Conservation (phyloP, 1,140 invertebrate species). For the Bombus vancouverensis region DNA sequence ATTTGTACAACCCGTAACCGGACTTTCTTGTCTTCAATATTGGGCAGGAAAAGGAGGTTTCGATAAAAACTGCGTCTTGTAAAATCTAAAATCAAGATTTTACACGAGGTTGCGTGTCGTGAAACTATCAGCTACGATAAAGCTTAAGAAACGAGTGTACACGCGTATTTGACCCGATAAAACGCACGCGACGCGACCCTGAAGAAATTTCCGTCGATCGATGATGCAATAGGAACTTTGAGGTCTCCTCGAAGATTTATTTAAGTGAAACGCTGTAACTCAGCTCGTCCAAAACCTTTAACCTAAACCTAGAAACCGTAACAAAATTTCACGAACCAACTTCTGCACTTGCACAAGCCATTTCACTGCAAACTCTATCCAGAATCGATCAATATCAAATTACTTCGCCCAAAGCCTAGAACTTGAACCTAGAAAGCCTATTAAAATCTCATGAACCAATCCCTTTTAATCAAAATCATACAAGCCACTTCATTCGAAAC, state of each 20-base stretch:
- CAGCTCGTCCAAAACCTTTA: too few relatives aligned
- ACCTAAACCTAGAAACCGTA: too few relatives aligned
- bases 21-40: neutral
- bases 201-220: neutral
- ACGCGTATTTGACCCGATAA: constrained; percentile 18
- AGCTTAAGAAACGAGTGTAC: neutral
- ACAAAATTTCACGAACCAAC: too few relatives aligned
- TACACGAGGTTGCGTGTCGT: neutral
- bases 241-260: neutral
- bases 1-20: neutral
- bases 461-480: too few relatives aligned
- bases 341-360: too few relatives aligned
- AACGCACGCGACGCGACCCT: constrained; percentile 5
- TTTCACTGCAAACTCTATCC: too few relatives aligned
- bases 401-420: too few relatives aligned
- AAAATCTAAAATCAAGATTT: neutral
- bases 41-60: neutral
- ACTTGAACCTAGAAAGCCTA: too few relatives aligned
- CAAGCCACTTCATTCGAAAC: too few relatives aligned
- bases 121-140: neutral
- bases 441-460: too few relatives aligned
- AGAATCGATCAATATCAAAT: too few relatives aligned
- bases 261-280: neutral
- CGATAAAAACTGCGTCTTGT: constrained; percentile 9
- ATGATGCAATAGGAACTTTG: neutral